Percentiles rank a stretch among this genome's conserved stretches.
These are phyloP conservation scores for Eurystomus glaucurus DNA, from an alignment of 2,797 vertebrate genomes.

Conservation along the genomic window DNA sequence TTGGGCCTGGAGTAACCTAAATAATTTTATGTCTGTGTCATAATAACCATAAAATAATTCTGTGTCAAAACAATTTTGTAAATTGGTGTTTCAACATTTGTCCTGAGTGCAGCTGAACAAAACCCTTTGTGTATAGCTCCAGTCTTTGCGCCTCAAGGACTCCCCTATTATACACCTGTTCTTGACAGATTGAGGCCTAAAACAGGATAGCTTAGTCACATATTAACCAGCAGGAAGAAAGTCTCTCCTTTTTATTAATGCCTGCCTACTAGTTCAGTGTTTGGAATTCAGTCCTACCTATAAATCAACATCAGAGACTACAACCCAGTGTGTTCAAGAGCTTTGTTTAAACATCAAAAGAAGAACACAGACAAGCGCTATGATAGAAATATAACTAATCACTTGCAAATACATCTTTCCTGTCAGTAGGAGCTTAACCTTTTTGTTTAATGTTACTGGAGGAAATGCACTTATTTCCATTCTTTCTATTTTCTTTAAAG, in stretches of 20 bases:
- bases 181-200: conserved; percentile 84
- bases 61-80: conserved; percentile 75
- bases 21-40: conserved; percentile 34
- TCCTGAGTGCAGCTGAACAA: conserved; percentile 59
- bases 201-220: conserved; percentile 80
- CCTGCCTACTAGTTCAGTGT: conserved; percentile 80
- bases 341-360: conserved; percentile 89
- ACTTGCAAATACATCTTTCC: conserved; percentile 89
- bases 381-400: conserved; percentile 89
- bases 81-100: conserved; percentile 71
- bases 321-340: conserved; percentile 85
- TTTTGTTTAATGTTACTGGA: conserved; percentile 85
- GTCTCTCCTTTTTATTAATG: conserved; percentile 81
- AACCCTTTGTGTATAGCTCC: conserved; percentile 71
- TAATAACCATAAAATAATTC: conserved; percentile 63
- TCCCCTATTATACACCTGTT: conserved; percentile 76
- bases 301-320: conserved; percentile 88
- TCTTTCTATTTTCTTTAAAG: conserved; percentile 77
- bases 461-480: conserved; percentile 78
- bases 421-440: conserved; percentile 88
- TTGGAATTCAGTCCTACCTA: conserved; percentile 87
- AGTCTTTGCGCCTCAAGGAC: conserved; percentile 79
- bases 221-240: conserved; percentile 83
- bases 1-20: conserved; percentile 43
- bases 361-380: conserved; percentile 83